Base-by-base conservation (phyloP, 2,113 vertebrate species). In the zebrafish (Danio rerio) region DNA sequence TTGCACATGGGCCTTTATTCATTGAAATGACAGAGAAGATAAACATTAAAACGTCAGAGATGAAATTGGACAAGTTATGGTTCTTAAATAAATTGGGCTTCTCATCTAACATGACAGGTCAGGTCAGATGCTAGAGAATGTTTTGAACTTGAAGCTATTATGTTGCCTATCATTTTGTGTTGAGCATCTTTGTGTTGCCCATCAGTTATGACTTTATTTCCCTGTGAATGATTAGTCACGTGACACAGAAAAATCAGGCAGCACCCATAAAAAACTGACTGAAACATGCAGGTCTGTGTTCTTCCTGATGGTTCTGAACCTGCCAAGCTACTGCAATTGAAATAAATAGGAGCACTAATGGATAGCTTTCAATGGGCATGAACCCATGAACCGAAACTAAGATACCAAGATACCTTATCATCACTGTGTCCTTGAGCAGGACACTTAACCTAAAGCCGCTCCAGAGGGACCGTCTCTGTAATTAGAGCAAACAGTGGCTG, bases 341-440 rank as follows among this genome's bases (percentile, higher is more conserved):
- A 49, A 49, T 69, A 6, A 69, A 69, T 69, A 43, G 43, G 3
- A 69, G 18, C 16, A 20, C 9, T 69, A 69, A 69, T 49, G 66
- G 66, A 69, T 69, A 69, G 66, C 43, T 49, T 69, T 49, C 66
- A 47, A 49, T 69, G 43, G n/a, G 66, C 66, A 69, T 75, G 55
- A 76, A 15, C 42, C 40, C 16, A 5, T 61, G 50, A 42, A 73
- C 70, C 21, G 50, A 20, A 73, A 73, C 49, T 55, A 42, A 59
- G 42, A 43, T 61, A 59, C 42, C 66, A 69, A 69, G n/a, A 69
- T 47, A 69, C 43, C 66, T 18, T 69, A 18, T 69, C n/a, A 69
- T 69, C 66, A 69, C 66, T 69, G 66, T 69, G 43, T 20, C 42
- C 43, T 69, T 69, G 66, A 69, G 66, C 18, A 18, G 66, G 66